Evolutionary conservation across 2,113 vertebrate genomes (phyloP).

Genomic region (Bungarus multicinctus): DNA sequence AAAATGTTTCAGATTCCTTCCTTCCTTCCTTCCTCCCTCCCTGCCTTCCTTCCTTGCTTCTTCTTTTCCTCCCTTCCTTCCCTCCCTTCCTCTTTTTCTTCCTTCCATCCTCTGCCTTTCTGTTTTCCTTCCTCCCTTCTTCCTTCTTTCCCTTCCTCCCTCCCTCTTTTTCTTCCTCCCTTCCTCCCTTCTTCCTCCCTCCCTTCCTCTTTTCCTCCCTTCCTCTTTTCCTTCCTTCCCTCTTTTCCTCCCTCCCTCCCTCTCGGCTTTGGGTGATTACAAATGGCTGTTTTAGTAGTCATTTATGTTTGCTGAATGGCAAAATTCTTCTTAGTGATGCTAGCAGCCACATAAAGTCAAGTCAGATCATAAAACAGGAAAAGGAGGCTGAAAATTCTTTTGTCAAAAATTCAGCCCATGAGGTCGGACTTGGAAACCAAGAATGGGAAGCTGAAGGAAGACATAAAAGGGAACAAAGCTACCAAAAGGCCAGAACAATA

Average conservation of each 20-base stretch:
- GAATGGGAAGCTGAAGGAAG: not conserved
- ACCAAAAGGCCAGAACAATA: not conserved
- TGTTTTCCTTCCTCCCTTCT: no score
- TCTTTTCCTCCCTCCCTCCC: fast-evolving
- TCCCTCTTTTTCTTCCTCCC: no score
- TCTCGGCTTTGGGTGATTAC: not conserved
- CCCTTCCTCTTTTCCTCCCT: not conserved
- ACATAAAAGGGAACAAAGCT: not conserved
- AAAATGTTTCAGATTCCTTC: not conserved
- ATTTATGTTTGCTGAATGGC: not conserved
- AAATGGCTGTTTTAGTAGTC: not conserved
- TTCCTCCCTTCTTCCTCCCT: no score
- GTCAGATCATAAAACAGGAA: not conserved
- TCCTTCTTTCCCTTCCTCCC: fast-evolving
- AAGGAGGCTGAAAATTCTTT: not conserved
- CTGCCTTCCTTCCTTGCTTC: no score
- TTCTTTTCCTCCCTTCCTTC: no score
- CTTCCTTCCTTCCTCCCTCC: not conserved
- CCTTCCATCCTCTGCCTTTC: no score
- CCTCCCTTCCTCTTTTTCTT: not conserved
- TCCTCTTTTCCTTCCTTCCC: not conserved
- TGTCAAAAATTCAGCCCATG: not conserved
- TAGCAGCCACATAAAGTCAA: not conserved
- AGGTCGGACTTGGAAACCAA: not conserved
- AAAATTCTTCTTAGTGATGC: not conserved